Evolutionary conservation across 92 coral and sea anemone species (phyloP).

Genomic region (Porites lobata): DNA sequence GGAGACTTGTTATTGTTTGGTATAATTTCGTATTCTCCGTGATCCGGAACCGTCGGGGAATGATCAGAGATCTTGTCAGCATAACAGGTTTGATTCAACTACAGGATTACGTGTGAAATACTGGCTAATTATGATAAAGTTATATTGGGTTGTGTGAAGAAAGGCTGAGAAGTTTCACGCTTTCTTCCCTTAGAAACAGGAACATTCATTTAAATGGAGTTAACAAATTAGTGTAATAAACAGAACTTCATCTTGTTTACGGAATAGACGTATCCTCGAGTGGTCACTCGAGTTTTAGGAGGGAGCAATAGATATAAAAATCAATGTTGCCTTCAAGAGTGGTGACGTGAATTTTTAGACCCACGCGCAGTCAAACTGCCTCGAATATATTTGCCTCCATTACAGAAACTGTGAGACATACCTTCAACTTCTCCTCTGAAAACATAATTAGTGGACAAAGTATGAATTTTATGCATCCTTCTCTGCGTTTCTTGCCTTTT

Average conservation of each 20-base stretch:
- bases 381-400: background rate
- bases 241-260: background rate
- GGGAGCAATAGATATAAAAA: background rate
- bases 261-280: background rate
- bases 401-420: background rate
- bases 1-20: background rate
- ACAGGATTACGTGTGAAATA: background rate
- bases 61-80: no score
- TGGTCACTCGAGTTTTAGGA: background rate
- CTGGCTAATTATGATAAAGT: background rate
- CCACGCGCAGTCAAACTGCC: background rate
- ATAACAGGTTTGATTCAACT: background rate
- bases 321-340: background rate
- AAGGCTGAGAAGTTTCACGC: background rate
- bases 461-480: slow-evolving; percentile 70
- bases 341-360: background rate
- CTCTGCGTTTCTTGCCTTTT: background rate
- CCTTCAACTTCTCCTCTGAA: slow-evolving; percentile 65
- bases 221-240: background rate
- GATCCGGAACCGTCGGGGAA: background rate
- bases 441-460: slow-evolving; percentile 52
- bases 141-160: background rate
- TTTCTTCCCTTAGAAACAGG: background rate
- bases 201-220: background rate
- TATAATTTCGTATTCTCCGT: background rate